phyloP scores from a whole-genome alignment of 2,888 invertebrate genomes.

The Calameuta pallipes region DNA sequence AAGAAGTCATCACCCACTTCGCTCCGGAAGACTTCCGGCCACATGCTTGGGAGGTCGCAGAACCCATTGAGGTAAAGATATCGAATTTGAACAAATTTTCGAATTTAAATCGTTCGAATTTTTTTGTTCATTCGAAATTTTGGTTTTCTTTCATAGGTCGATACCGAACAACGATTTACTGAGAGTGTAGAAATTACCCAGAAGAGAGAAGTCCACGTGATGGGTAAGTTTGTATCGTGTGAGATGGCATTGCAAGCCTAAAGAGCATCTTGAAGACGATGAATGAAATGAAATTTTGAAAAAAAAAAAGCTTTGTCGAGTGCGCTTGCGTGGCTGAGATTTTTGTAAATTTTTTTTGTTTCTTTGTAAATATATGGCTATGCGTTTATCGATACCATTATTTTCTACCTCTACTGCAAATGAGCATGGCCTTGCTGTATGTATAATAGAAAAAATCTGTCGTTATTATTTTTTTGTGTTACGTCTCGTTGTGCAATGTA shows the following conservation, averaged over 20 bases:
- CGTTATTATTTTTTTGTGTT: background rate
- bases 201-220: constrained; percentile 67
- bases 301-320: constrained; percentile 15
- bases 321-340: constrained; percentile 47
- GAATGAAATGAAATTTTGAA: background rate
- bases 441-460: background rate
- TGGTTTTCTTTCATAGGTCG: constrained; percentile 49
- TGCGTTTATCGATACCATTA: background rate
- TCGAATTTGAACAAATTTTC: background rate
- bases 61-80: constrained; percentile 73
- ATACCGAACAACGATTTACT: constrained; percentile 60
- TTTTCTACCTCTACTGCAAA: background rate
- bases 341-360: constrained; percentile 25
- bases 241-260: constrained; percentile 28
- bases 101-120: too few relatives aligned
- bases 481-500: background rate
- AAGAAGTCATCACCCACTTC: constrained; percentile 86
- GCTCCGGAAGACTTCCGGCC: constrained; percentile 86
- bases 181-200: constrained; percentile 66
- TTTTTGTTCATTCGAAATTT: background rate
- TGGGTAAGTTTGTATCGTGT: constrained; percentile 65
- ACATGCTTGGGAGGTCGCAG: constrained; percentile 82
- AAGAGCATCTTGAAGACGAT: background rate
- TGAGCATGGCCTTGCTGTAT: background rate
- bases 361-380: background rate